A percentile compares a stretch with the other conserved stretches of the same genome.
These are phyloP conservation scores for Drosophila paucipuncta DNA, from an alignment of 2,888 invertebrate species.

Conservation along the genomic window DNA sequence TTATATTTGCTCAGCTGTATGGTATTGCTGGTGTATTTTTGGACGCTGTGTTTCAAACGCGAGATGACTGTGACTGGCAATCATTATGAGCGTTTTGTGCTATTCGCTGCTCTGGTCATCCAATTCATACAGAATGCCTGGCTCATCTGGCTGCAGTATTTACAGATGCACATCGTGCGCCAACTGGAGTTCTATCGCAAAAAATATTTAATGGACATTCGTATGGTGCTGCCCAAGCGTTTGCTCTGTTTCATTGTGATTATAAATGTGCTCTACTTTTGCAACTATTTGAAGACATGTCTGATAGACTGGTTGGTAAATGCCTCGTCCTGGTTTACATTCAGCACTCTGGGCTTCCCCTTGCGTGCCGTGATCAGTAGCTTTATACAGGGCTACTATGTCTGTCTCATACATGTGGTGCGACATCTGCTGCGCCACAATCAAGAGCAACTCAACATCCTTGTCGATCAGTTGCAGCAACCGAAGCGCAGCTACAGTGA, in stretches of 20 bases:
- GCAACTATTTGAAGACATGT: conserved; percentile 44
- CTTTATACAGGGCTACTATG: conserved; percentile 61
- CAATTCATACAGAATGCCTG: conserved; percentile 68
- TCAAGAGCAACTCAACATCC: conserved; percentile 37
- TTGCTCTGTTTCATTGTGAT: conserved; percentile 41
- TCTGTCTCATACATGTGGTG: conserved; percentile 56
- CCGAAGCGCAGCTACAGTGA: conserved; percentile 30
- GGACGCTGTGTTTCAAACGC: conserved; percentile 42
- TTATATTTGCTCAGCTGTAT: conserved; percentile 46
- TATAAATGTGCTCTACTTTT: conserved; percentile 46
- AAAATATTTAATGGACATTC: conserved; percentile 29
- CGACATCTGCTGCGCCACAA: conserved; percentile 48
- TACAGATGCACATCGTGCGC: conserved; percentile 59
- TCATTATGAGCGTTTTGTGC: conserved; percentile 62
- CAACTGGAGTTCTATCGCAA: conserved; percentile 55
- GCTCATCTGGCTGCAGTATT: conserved; percentile 59
- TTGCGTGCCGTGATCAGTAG: conserved; percentile 57
- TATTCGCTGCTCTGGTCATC: conserved; percentile 49
- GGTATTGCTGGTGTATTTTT: conserved; percentile 38
- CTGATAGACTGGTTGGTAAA: conserved; percentile 43
- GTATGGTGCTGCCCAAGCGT: conserved; percentile 44
- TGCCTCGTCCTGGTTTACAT: conserved; percentile 29
- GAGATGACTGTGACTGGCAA: conserved; percentile 63
- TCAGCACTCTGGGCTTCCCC: conserved; percentile 55
- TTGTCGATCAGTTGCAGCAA: conserved; percentile 38